Evolutionary conservation across 2,888 invertebrate species (phyloP), one percentile per base, ranked within the genome.

Genomic region (Labia minor): DNA sequence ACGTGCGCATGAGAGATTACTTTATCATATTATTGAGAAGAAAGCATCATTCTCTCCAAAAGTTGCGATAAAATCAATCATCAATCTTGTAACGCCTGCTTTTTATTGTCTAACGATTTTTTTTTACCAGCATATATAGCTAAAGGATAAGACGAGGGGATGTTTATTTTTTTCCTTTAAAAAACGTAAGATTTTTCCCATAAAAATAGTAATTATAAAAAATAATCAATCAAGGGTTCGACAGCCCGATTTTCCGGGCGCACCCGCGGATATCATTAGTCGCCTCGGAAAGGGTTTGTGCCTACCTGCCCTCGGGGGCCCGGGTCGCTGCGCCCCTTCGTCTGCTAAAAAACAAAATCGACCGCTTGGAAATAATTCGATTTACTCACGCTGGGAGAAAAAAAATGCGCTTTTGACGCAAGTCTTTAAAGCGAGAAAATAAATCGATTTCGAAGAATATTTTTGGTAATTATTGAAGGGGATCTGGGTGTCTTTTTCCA

Each of bases 181-280:
- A 49, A 49, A 49, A 49, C 49, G 14, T 14, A 16, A 49, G 49
- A 49, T 49, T 49, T 49, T 49, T 49, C 49, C 49, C 49, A 49
- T 49, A 49, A 49, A 49, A 49, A 49, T 49, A 49, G 49, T 49
- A 49, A 49, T 49, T 49, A 49, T 49, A 49, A 49, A 49, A 49
- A 49, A 49, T 49, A 49, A 49, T 49, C 49, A 49, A 49, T 49
- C 49, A 49, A 49, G n/a, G 49, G 14, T 49, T 49, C 49, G 49
- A 49, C 49, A 49, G 49, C 6, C 49, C 49, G 49, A 49, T 49
- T 49, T 49, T 49, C 49, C 49, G 49, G 49, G 49, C 49, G 16
- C 14, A 49, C 49, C 49, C 49, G 49, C 49, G 49, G 49, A 49
- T 49, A 49, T 49, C 49, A 49, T 49, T 49, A 49, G 49, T 49